Base-by-base conservation (phyloP, 2,888 invertebrate species). In the Nebria brevicollis region DNA sequence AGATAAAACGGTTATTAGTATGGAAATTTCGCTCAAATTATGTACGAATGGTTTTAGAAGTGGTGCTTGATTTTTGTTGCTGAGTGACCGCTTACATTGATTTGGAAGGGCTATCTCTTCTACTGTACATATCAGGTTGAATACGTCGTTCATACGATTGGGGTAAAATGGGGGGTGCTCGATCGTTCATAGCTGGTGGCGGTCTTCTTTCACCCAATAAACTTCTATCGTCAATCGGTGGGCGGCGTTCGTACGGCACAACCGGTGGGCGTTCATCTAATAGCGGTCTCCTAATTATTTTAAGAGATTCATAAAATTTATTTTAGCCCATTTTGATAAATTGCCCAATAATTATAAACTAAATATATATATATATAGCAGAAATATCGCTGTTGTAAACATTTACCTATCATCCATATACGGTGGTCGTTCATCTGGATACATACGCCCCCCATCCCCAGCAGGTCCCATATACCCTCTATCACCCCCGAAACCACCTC, bases 71-170 rank as follows among this genome's bases (percentile, higher is more conserved):
- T 2, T 2, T 34, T 34, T 34, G 20, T 20, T 20, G 20, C 20
- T 20, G 20, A 41, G 11, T 34, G 10, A 72, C 64, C 25, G 83
- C 84, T 85, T 85, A 86, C 86, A 86, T 83, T 72, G 85, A 84
- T 83, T 87, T 87, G 5, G 85, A 85, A 66, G 85, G 85, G 34
- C 84, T 83, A 82, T 88, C 89, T n/a, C 85, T 82, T 81, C 89
- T 83, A 42, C 88, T 88, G 83, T 86, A 89, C 83, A 89, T 86
- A 83, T 88, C 88, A 73, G 84, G 72, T 15, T 70, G 81, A 0
- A 72, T 72, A n/a, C 81, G 72, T 2, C 81, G 26, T 13, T 81
- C 81, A 66, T 81, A 81, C 13, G 83, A 82, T 64, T 85, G 86
- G 54, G 85, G 84, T 74, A 86, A 86, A 82, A 87, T 84, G 70